Percentiles rank a stretch among this genome's conserved stretches.
These are phyloP conservation scores for Cricetomys ansorgei DNA, from an alignment of 2,113 vertebrate genomes.

Conservation along the genomic window DNA sequence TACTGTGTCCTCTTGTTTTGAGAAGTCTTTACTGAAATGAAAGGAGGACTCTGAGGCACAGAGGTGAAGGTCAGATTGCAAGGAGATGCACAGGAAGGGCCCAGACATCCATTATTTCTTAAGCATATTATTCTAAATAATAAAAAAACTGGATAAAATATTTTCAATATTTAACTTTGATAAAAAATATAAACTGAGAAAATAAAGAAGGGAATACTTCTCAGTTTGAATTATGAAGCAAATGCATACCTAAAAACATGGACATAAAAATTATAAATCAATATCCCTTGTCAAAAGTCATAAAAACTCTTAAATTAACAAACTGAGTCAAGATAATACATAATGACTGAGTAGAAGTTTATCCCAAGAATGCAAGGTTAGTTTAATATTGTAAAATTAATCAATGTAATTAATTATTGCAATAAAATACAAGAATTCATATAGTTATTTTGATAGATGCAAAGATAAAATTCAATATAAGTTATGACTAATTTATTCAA, in stretches of 20 bases:
- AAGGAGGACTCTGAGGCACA: neutral
- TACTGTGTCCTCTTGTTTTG: neutral
- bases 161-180: constrained; percentile 4
- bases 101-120: neutral
- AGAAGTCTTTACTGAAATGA: neutral
- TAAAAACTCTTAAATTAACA: constrained; percentile 5
- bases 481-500: neutral
- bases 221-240: neutral
- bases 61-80: neutral
- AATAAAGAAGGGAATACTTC: neutral
- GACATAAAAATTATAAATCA: neutral
- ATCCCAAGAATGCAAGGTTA: constrained; percentile 3
- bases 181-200: constrained; percentile 23
- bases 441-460: neutral
- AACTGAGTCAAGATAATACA: neutral
- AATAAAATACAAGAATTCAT: neutral
- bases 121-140: neutral
- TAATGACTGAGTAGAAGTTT: neutral
- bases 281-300: neutral
- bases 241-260: neutral
- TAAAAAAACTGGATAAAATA: neutral
- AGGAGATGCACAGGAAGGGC: neutral
- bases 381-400: constrained; percentile 31
- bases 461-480: neutral
- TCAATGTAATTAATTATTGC: neutral